phyloP scores from a whole-genome alignment of 2,797 vertebrate genomes.

The Tarsius wallacei region DNA sequence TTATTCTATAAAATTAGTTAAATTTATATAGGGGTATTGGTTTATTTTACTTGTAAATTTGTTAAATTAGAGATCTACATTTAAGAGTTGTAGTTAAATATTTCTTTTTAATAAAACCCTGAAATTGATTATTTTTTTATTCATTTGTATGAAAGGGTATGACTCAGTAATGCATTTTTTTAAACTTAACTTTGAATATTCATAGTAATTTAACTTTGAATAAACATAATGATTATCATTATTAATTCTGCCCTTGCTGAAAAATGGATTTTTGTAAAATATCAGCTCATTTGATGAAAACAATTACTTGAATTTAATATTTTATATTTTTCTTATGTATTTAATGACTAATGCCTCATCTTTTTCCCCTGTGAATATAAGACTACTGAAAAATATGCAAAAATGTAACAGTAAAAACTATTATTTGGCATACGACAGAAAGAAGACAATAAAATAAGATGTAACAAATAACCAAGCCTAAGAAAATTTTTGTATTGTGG shows the following conservation, averaged over 20 bases:
- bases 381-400: background rate
- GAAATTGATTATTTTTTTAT: background rate
- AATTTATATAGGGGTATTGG: background rate
- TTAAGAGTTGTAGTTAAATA: background rate
- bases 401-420: background rate
- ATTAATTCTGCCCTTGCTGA: background rate
- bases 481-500: background rate
- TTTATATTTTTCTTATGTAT: background rate
- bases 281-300: background rate
- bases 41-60: constrained; percentile 10
- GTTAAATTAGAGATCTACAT: background rate
- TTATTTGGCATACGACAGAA: background rate
- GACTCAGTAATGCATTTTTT: background rate
- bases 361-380: background rate
- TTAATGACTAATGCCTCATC: background rate
- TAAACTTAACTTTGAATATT: background rate
- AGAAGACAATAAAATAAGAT: background rate
- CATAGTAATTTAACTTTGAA: no score
- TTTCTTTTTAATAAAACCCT: background rate
- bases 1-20: background rate
- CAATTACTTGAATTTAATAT: background rate
- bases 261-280: background rate
- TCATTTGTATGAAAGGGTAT: background rate
- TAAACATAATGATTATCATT: background rate
- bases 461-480: background rate